Conservation (phyloP, 2,797 vertebrate species). For the Hephaestus fuliginosus region DNA sequence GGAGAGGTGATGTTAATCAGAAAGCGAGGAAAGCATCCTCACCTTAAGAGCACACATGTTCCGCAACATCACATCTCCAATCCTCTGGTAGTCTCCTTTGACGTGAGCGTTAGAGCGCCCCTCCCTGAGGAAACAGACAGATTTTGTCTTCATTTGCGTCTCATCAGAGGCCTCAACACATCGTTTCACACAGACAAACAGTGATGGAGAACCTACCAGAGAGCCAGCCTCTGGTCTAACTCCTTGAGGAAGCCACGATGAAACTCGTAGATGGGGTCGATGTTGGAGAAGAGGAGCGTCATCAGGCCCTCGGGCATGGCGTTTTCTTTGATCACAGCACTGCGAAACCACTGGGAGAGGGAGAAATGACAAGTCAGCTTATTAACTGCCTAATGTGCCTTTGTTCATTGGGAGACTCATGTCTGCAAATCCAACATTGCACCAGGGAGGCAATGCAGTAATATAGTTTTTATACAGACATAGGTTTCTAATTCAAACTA, state of each 20-base stretch:
- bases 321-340: conserved; percentile 92
- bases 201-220: conserved; percentile 87
- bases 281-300: conserved; percentile 95
- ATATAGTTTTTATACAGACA: neutral
- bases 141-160: neutral
- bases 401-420: neutral
- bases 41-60: conserved; percentile 94
- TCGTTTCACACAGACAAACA: neutral
- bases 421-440: no score
- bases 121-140: conserved; percentile 88
- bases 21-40: neutral
- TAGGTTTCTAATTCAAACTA: neutral
- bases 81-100: conserved; percentile 90
- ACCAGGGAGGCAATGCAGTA: neutral
- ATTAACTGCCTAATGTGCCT: neutral
- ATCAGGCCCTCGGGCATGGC: conserved; percentile 93
- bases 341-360: conserved; percentile 93
- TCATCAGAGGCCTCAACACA: neutral
- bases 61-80: conserved; percentile 95
- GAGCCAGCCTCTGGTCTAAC: conserved; percentile 92
- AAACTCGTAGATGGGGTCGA: conserved; percentile 96
- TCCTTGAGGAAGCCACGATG: conserved; percentile 95
- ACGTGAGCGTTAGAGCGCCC: conserved; percentile 86
- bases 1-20: rapidly evolving
- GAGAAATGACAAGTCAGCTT: neutral